phyloP scores from a whole-genome alignment of 2,113 vertebrate genomes.

The Tragelaphus scriptus region DNA sequence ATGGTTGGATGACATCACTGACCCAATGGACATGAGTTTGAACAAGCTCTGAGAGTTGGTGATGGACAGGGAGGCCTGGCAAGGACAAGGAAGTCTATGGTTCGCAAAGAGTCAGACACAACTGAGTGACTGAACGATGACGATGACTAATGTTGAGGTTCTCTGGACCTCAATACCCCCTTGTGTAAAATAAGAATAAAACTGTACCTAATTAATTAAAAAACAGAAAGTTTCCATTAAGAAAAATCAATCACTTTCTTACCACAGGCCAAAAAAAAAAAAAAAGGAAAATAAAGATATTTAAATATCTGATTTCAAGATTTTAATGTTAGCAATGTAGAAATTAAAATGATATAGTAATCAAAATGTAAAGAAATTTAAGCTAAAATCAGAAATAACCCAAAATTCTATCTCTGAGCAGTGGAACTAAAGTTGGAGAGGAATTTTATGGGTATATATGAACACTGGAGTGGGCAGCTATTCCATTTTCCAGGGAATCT shows the following conservation, averaged over 20 bases:
- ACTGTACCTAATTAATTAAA: not conserved
- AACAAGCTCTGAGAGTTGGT: not conserved
- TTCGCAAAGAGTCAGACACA: rapidly evolving
- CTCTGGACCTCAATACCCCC: not conserved
- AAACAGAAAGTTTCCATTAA: not conserved
- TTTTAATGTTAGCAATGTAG: not conserved
- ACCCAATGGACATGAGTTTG: not conserved
- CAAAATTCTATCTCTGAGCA: not conserved
- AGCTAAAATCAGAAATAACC: not conserved
- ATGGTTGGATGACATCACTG: not conserved
- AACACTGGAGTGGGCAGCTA: not conserved
- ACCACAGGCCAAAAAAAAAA: not conserved
- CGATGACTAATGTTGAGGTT: not conserved
- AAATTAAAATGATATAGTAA: not conserved
- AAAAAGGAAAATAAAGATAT: not conserved
- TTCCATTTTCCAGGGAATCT: not conserved
- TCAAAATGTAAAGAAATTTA: not conserved
- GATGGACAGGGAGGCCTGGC: not conserved
- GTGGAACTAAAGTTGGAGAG: not conserved
- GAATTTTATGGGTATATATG: not conserved
- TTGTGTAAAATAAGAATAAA: not conserved
- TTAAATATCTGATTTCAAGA: not conserved
- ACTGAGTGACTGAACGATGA: not conserved
- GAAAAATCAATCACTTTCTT: not conserved
- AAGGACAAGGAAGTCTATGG: not conserved